Percentiles rank a stretch among this genome's conserved stretches.
These are phyloP conservation scores for Brienomyrus brachyistius DNA, from an alignment of 2,113 vertebrate species.

Conservation along the genomic window DNA sequence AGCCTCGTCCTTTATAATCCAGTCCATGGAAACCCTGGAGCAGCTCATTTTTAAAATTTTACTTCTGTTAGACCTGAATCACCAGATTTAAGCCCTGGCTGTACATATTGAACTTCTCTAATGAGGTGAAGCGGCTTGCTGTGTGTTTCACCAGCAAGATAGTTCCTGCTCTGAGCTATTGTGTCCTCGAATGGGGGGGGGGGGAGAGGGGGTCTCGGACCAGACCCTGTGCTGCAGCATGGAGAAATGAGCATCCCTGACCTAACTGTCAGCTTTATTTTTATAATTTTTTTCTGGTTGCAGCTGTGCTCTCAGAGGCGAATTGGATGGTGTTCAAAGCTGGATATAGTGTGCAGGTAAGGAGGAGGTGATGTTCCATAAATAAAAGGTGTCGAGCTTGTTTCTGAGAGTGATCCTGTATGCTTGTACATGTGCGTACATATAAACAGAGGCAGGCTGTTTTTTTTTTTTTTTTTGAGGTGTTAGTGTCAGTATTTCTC, in stretches of 20 bases:
- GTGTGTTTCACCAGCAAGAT: background rate
- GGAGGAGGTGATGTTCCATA: background rate
- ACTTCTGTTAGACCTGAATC: background rate
- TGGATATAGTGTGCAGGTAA: slow-evolving; percentile 60
- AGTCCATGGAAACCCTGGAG: background rate
- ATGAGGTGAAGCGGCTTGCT: background rate
- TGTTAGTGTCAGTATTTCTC: background rate
- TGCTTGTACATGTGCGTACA: background rate
- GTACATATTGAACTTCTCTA: background rate
- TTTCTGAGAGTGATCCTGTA: background rate
- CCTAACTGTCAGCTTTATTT: slow-evolving; percentile 1
- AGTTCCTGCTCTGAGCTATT: background rate
- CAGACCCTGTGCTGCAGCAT: background rate
- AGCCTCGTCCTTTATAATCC: background rate
- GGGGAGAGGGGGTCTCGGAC: background rate
- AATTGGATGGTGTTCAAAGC: slow-evolving; percentile 63
- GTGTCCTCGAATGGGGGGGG: background rate
- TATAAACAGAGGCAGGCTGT: background rate
- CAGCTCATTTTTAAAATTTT: background rate
- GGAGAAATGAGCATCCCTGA: background rate
- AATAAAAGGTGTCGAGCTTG: background rate
- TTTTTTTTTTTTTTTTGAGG: background rate
- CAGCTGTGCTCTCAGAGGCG: slow-evolving; percentile 56
- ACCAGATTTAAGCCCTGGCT: background rate
- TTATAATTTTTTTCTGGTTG: slow-evolving; percentile 28